Evolutionary conservation across 2,797 vertebrate genomes (phyloP).

Genomic region (Lepidocolaptes lacrymiger): DNA sequence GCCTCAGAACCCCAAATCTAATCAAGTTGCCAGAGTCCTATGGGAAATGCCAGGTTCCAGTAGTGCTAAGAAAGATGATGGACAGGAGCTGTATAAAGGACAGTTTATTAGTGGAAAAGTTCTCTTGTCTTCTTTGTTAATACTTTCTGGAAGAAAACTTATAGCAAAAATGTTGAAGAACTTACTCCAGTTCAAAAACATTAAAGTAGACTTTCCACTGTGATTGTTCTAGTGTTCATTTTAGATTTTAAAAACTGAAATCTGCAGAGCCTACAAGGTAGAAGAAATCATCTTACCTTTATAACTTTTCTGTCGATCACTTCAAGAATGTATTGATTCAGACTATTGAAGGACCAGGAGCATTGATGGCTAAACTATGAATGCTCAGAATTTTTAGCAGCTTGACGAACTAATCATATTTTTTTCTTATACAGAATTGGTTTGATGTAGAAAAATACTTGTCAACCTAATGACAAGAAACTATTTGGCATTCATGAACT

Average conservation of each 20-base stretch:
- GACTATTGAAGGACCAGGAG: not conserved
- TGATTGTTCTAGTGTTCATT: not conserved
- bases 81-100: not conserved
- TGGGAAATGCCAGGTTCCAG: not conserved
- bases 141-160: not conserved
- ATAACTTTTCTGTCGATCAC: not conserved
- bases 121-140: not conserved
- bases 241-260: not conserved
- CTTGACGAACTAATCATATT: not conserved
- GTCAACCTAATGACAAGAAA: not conserved
- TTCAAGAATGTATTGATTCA: not conserved
- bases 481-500: not conserved
- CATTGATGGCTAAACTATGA: not conserved
- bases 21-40: not conserved
- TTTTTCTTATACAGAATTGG: not conserved
- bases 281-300: not conserved
- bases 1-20: constrained; percentile 55
- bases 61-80: not conserved
- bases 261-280: not conserved
- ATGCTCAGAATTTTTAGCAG: not conserved
- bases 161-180: not conserved
- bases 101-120: not conserved
- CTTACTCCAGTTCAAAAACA: not conserved
- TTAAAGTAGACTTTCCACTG: not conserved
- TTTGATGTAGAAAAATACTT: not conserved